These are phyloP conservation scores for Cephus pulcher DNA, from an alignment of 2,888 invertebrate species.

Conservation along the genomic window DNA sequence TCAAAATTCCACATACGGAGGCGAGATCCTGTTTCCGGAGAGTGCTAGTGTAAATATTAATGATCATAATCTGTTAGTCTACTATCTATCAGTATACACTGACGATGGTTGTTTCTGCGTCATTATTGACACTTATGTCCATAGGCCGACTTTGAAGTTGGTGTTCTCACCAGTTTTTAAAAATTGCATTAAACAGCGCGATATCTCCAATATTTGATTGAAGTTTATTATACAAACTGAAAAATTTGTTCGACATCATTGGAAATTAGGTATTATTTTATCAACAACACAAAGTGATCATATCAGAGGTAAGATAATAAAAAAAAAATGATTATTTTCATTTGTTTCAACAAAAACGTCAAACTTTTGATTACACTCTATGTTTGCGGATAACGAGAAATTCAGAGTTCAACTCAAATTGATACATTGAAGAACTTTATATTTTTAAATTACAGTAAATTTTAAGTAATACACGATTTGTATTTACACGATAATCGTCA, in stretches of 20 bases:
- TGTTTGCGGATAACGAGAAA: not conserved
- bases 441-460: conserved; percentile 60
- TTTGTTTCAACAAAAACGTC: not conserved
- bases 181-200: no score
- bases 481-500: conserved; percentile 54
- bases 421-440: conserved; percentile 62
- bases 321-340: not conserved
- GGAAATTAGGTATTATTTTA: not conserved
- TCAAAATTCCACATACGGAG: no score
- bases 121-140: not conserved
- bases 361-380: not conserved
- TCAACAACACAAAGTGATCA: not conserved
- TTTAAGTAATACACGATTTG: conserved; percentile 56
- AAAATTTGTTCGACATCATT: not conserved
- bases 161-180: not conserved
- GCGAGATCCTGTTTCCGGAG: no score
- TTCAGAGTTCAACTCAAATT: not conserved
- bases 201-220: not conserved
- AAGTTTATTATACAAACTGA: not conserved
- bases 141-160: not conserved
- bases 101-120: conserved; percentile 3
- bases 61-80: no score
- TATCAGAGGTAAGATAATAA: not conserved
- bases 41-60: no score
- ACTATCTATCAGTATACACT: not conserved